phyloP scores from a whole-genome alignment of 1,140 invertebrate species.

The Schlechtendalia chinensis region DNA sequence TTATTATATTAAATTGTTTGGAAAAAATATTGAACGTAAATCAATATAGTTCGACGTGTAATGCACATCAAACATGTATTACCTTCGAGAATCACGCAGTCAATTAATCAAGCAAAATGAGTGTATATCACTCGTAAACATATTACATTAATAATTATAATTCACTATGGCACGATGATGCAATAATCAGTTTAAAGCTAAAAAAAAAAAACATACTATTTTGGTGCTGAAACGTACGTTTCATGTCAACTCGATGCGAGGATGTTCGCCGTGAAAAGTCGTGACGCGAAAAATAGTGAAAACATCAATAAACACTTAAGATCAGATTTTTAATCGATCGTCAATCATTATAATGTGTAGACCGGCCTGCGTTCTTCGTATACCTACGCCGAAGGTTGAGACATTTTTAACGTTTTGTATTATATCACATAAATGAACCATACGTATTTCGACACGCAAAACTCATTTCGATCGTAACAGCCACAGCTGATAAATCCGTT shows the following conservation, averaged over 20 bases:
- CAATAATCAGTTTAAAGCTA: slow-evolving; percentile 2
- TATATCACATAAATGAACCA: not conserved
- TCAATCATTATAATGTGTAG: not conserved
- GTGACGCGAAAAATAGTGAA: slow-evolving; percentile 1
- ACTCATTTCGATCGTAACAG: no score
- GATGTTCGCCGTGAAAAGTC: slow-evolving; percentile 28
- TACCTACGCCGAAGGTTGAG: not conserved
- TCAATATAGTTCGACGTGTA: not conserved
- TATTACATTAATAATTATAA: not conserved
- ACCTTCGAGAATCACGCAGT: slow-evolving; percentile 1
- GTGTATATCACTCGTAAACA: not conserved
- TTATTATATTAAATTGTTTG: not conserved
- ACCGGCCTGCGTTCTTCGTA: not conserved
- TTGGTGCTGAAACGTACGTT: not conserved
- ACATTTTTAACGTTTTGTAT: not conserved
- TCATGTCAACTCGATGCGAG: not conserved
- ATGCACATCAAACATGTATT: not conserved
- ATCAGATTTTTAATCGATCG: slow-evolving; percentile 5
- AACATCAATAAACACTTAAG: slow-evolving; percentile 20
- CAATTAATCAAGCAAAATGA: slow-evolving; percentile 22
- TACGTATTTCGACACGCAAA: not conserved
- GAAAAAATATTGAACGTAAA: not conserved
- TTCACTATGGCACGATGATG: not conserved
- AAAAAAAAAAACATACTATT: not conserved
- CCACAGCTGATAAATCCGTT: no score